phyloP scores from a whole-genome alignment of 2,797 vertebrate genomes.

The Acanthis flammea region DNA sequence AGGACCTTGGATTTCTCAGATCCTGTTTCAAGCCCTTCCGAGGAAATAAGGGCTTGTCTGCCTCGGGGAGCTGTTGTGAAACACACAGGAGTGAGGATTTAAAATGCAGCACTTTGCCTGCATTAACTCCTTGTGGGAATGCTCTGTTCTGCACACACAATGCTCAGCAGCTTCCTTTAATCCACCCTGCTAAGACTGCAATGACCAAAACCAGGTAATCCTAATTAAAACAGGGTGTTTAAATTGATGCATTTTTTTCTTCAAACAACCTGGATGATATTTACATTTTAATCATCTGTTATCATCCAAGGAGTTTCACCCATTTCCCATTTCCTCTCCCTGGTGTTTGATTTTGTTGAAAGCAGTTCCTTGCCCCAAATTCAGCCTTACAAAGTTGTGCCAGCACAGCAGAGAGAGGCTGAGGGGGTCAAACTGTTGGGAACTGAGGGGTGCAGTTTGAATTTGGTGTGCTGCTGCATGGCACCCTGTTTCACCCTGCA shows the following conservation, averaged over 20 bases:
- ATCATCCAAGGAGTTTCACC: not conserved
- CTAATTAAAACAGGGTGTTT: accelerated
- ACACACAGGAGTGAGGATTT: not conserved
- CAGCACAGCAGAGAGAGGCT: not conserved
- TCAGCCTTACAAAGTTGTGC: not conserved
- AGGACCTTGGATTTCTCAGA: slow-evolving; percentile 12
- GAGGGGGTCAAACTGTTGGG: not conserved
- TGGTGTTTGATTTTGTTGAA: not conserved
- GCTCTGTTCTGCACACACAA: not conserved
- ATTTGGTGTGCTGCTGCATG: not conserved
- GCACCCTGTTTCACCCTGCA: not conserved
- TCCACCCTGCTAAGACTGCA: not conserved
- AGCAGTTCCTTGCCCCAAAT: not conserved
- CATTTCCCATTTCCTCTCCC: not conserved
- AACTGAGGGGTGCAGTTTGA: not conserved
- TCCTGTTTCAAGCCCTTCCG: slow-evolving; percentile 41
- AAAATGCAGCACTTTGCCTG: not conserved
- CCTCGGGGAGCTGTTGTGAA: slow-evolving; percentile 37
- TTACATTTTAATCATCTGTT: not conserved
- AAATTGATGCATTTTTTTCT: not conserved
- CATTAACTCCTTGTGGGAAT: not conserved
- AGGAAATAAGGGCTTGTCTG: slow-evolving; percentile 43
- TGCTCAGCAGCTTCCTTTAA: not conserved
- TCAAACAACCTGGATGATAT: not conserved
- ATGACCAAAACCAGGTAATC: not conserved